Base-by-base conservation (phyloP, 2,888 invertebrate genomes). In the Chrysolina haemoptera region DNA sequence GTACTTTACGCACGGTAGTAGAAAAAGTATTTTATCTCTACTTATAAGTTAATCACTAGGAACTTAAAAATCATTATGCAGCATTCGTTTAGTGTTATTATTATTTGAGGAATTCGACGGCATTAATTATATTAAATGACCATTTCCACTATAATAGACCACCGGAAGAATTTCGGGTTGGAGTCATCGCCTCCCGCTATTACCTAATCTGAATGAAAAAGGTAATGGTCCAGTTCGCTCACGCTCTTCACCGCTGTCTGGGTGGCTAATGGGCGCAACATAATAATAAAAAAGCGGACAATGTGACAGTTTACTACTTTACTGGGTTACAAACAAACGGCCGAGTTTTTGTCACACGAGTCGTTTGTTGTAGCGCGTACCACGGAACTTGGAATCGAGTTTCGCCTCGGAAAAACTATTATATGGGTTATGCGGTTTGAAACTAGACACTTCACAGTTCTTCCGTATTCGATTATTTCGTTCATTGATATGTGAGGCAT, bases 301-400 rank as follows among this genome's bases (percentile, higher is more conserved):
- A 67, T 67, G 67, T 67, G 67, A 67, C 67, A 67, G 67, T 67
- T 67, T 53, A 53, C 53, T 67, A 53, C 67, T 67, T 67, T 67
- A 67, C 67, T 67, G 53, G 67, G 67, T 67, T 67, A 67, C 67
- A 67, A 53, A 67, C 67, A 67, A 53, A 67, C 27, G 55, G 22
- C 20, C 35, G 16, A 11, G 27, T 59, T 59, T 53, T 59, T 59
- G 27, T 59, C 59, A n/a, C 22, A 59, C 22, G 59, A 59, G 35
- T 27, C 14, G 59, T n/a, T 27, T n/a, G 27, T 27, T 48, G 55
- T 55, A 20, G 55, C 55, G 59, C 22, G 59, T 27, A 59, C 59
- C 16, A 14, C 59, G n/a, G 35, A 59, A 35, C 59, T 35, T 14
- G 59, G 59, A 59, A 59, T 59, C 18, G 35, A 6, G 16, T 59